These are phyloP conservation scores for Tretioscincus oriximinensis DNA, from an alignment of 2,113 vertebrate species.

Conservation along the genomic window DNA sequence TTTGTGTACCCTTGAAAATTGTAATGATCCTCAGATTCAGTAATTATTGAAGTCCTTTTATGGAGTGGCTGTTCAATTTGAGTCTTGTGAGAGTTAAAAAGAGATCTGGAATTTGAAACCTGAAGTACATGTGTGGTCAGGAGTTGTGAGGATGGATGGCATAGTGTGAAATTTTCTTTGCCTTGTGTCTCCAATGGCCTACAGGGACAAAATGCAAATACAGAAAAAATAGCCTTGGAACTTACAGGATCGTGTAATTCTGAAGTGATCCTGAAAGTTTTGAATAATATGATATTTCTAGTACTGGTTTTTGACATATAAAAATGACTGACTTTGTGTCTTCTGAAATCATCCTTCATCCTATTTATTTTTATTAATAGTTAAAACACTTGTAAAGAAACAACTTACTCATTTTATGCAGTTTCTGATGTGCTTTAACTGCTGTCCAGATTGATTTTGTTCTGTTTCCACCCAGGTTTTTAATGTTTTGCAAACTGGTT, in stretches of 20 bases:
- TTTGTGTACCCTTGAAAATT: constrained; percentile 18
- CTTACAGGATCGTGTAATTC: constrained; percentile 19
- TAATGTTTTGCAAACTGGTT: too few relatives aligned
- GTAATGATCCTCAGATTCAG: background rate
- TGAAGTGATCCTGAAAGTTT: background rate
- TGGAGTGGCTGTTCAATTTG: constrained; percentile 6
- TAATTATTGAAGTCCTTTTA: constrained; percentile 16
- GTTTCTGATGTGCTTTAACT: too few relatives aligned
- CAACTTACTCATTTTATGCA: too few relatives aligned
- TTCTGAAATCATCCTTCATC: too few relatives aligned
- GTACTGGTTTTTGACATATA: too few relatives aligned
- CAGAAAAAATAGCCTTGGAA: background rate
- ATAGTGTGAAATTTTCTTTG: constrained; percentile 17
- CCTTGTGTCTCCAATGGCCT: background rate
- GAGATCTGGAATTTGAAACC: constrained; percentile 4
- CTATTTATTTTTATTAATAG: too few relatives aligned
- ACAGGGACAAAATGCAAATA: constrained; percentile 2
- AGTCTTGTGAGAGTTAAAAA: constrained; percentile 8
- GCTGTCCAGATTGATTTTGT: too few relatives aligned
- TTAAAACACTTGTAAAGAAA: too few relatives aligned
- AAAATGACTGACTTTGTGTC: too few relatives aligned
- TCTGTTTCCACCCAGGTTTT: too few relatives aligned
- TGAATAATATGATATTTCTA: background rate
- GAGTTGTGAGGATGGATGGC: constrained; percentile 12
- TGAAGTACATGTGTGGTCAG: background rate